phyloP scores from a whole-genome alignment of 1,140 invertebrate genomes.

The Euborellia annulipes region DNA sequence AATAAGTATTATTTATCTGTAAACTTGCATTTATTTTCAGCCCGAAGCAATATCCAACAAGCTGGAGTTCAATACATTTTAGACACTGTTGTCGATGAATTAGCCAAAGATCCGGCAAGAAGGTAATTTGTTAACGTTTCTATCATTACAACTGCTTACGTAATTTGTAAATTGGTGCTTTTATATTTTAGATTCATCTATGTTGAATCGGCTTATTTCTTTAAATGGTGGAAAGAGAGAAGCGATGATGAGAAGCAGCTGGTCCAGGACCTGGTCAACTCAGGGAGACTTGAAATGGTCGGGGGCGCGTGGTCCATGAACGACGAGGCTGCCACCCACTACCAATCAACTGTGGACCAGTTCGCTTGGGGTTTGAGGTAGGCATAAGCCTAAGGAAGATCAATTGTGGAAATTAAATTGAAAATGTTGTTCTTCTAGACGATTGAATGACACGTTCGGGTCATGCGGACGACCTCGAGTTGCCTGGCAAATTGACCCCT shows the following conservation, averaged over 20 bases:
- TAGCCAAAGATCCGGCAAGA: slow-evolving; percentile 52
- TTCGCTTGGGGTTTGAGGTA: slow-evolving; percentile 64
- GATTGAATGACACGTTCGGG: slow-evolving; percentile 66
- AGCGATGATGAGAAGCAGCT: slow-evolving; percentile 34
- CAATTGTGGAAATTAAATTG: too few species aligned
- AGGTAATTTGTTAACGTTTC: slow-evolving; percentile 26
- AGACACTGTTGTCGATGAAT: slow-evolving; percentile 67
- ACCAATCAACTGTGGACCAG: slow-evolving; percentile 87
- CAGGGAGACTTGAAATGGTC: slow-evolving; percentile 76
- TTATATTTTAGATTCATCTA: slow-evolving; percentile 4
- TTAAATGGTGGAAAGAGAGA: slow-evolving; percentile 79
- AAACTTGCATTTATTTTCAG: slow-evolving; percentile 30
- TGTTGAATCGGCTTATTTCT: slow-evolving; percentile 70
- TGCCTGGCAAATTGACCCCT: slow-evolving; percentile 90
- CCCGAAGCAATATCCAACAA: slow-evolving; percentile 46
- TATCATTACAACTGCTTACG: background rate
- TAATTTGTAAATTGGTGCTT: too few species aligned
- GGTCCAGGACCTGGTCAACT: slow-evolving; percentile 42
- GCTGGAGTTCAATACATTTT: slow-evolving; percentile 83
- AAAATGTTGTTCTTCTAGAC: too few species aligned
- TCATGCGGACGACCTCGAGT: slow-evolving; percentile 60
- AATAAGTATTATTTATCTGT: too few species aligned
- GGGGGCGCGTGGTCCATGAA: slow-evolving; percentile 85
- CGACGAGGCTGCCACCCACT: slow-evolving; percentile 84
- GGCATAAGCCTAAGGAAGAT: too few species aligned